Percentiles rank a stretch among this genome's conserved stretches.
Evolutionary conservation across 2,797 vertebrate species (phyloP).

Genomic region (Cossypha caffra): DNA sequence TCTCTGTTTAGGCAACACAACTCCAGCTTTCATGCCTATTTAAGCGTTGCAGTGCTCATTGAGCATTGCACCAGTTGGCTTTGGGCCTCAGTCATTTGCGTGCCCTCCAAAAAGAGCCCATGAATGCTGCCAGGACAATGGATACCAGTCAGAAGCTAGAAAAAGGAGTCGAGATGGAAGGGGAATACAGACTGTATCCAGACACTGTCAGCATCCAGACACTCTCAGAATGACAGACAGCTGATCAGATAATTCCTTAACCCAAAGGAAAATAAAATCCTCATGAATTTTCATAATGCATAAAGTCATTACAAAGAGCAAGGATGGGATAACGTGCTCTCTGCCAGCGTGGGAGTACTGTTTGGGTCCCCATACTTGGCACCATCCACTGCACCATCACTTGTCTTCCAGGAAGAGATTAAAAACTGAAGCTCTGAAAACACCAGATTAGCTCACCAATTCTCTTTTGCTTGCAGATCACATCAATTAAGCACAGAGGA

Average conservation of each 20-base stretch:
- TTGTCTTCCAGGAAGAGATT: constrained; percentile 31
- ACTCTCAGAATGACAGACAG: constrained; percentile 26
- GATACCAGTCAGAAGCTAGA: constrained; percentile 26
- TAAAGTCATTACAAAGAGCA: constrained; percentile 17
- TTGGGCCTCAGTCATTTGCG: background rate
- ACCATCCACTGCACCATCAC: constrained; percentile 10
- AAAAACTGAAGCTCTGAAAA: constrained; percentile 31
- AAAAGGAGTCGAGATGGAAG: background rate
- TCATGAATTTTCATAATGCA: constrained; percentile 56
- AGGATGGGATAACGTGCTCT: background rate
- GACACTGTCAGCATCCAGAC: background rate
- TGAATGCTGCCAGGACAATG: constrained; percentile 24
- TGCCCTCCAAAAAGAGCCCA: background rate
- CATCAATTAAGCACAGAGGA: background rate
- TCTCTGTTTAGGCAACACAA: background rate
- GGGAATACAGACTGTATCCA: constrained; percentile 7
- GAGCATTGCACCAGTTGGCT: constrained; percentile 28
- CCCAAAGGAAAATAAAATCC: constrained; percentile 42
- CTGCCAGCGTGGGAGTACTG: constrained; percentile 19
- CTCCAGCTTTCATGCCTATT: constrained; percentile 9
- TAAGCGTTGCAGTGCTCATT: background rate
- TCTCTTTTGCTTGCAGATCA: constrained; percentile 29
- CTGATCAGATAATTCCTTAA: constrained; percentile 51
- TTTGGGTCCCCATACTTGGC: constrained; percentile 52
- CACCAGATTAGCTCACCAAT: constrained; percentile 3